Conservation (phyloP, 2,113 vertebrate species). For the Mystacornis crossleyi region DNA sequence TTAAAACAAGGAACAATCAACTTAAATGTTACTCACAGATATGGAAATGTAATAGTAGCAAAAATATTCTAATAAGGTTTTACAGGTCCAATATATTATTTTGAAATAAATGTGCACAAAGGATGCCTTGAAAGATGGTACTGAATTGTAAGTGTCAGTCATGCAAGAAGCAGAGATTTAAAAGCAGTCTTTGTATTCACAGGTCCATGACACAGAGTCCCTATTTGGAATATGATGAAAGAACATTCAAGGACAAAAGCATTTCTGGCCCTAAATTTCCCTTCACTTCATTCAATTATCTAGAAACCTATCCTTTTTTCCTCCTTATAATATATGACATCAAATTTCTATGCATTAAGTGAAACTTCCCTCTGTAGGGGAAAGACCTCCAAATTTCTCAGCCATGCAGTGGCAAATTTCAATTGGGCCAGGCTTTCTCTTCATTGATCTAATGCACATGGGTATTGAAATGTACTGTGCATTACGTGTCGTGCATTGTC, state of each 20-base stretch:
- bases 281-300: conserved; percentile 38
- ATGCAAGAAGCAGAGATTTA: conserved; percentile 62
- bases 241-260: conserved; percentile 54
- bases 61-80: conserved; percentile 10
- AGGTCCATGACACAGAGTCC: conserved; percentile 33
- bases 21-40: background rate
- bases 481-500: background rate
- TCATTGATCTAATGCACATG: background rate
- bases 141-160: conserved; percentile 36
- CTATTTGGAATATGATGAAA: conserved; percentile 12
- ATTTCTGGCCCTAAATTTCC: conserved; percentile 19
- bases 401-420: background rate
- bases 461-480: background rate
- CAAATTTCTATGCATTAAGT: background rate
- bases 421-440: background rate
- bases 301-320: background rate
- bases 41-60: background rate
- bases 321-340: conserved; percentile 2
- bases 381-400: background rate
- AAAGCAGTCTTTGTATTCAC: conserved; percentile 58
- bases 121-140: conserved; percentile 31
- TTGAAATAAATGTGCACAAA: conserved; percentile 31
- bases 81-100: conserved; percentile 4
- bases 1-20: background rate
- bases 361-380: background rate